Evolutionary conservation across 2,888 invertebrate species (phyloP).

Genomic region (Candidula unifasciata): DNA sequence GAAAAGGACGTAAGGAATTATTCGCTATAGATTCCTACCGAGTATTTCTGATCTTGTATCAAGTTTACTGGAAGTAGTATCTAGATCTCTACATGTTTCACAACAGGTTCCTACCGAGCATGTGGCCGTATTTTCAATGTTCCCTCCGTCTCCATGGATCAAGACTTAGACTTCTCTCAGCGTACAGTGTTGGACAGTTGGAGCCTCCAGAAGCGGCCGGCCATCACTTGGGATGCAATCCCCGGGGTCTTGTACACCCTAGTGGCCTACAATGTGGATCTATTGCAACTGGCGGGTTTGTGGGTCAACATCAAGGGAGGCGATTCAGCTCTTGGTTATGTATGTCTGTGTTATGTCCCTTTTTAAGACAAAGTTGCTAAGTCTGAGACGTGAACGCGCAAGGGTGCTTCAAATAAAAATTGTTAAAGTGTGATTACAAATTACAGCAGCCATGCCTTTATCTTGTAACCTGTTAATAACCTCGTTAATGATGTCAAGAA

Average conservation of each 20-base stretch:
- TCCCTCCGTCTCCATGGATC: not conserved
- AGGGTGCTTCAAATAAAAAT: too few species aligned
- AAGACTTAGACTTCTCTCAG: not conserved
- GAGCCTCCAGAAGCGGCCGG: not conserved
- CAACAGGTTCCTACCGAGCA: not conserved
- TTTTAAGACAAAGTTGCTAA: too few species aligned
- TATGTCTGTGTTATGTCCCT: not conserved
- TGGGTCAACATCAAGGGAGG: slow-evolving; percentile 40
- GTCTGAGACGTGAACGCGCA: too few species aligned
- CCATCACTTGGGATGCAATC: slow-evolving; percentile 24
- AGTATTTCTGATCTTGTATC: too few species aligned
- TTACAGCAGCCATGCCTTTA: too few species aligned
- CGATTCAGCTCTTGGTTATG: slow-evolving; percentile 28
- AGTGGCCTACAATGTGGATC: slow-evolving; percentile 24
- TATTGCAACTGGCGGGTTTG: not conserved
- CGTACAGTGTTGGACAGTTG: not conserved
- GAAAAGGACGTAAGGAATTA: too few species aligned
- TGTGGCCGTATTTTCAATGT: slow-evolving; percentile 19
- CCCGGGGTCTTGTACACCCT: slow-evolving; percentile 17
- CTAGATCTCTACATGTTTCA: not conserved
- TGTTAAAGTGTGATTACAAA: too few species aligned
- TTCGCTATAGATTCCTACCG: too few species aligned
- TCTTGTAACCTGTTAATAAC: too few species aligned
- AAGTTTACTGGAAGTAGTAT: too few species aligned
- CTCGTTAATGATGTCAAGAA: too few species aligned